phyloP scores from a whole-genome alignment of 2,888 invertebrate genomes.

The Toxonevra muliebris region DNA sequence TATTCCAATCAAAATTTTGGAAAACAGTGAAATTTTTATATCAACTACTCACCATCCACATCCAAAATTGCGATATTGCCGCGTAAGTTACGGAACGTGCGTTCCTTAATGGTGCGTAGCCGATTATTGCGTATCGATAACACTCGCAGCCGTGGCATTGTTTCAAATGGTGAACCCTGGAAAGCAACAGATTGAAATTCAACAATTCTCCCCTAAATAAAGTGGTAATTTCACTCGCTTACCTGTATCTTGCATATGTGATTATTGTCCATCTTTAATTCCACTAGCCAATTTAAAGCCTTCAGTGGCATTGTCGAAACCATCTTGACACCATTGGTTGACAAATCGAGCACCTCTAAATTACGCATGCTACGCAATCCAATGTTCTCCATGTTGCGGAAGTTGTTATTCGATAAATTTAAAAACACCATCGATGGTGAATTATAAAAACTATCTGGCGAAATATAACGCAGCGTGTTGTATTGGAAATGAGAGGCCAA shows the following conservation, averaged over 20 bases:
- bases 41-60: conserved; percentile 73
- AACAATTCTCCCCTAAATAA: not conserved
- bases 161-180: conserved; percentile 79
- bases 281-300: conserved; percentile 86
- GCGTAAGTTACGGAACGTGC: conserved; percentile 77
- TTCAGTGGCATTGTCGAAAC: conserved; percentile 76
- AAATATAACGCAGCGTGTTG: conserved; percentile 78
- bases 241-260: conserved; percentile 79
- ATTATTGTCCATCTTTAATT: conserved; percentile 86
- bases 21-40: not conserved
- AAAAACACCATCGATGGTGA: conserved; percentile 82
- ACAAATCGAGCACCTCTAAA: conserved; percentile 85
- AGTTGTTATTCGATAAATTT: conserved; percentile 84
- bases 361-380: conserved; percentile 79
- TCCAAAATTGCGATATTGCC: conserved; percentile 85
- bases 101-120: conserved; percentile 77
- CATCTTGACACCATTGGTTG: conserved; percentile 78
- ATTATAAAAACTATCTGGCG: conserved; percentile 78
- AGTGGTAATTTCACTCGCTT: conserved; percentile 19
- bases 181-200: conserved; percentile 8
- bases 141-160: conserved; percentile 84
- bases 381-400: conserved; percentile 77
- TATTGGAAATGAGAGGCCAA: conserved; percentile 78
- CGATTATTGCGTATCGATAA: conserved; percentile 81
- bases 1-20: conserved; percentile 11